Percentiles rank a stretch among this genome's conserved stretches.
Evolutionary conservation across 2,797 vertebrate species (phyloP).

Genomic region (Phalloptychus januarius): DNA sequence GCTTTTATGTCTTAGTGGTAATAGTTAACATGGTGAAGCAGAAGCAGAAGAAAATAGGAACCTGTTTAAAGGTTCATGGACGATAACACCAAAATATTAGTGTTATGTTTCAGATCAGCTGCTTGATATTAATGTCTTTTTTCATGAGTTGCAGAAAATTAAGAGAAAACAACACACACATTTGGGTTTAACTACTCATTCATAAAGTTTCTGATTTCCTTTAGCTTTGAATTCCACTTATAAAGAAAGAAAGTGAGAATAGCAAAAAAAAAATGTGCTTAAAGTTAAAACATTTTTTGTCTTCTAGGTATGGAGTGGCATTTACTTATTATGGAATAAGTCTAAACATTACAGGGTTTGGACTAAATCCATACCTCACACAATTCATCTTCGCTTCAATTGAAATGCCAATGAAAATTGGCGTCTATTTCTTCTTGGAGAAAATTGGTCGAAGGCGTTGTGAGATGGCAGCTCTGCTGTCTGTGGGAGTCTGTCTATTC

Average conservation of each 20-base stretch:
- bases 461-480: conserved; percentile 71
- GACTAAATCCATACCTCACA: conserved; percentile 84
- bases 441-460: conserved; percentile 77
- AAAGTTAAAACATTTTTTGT: background rate
- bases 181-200: background rate
- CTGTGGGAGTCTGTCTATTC: conserved; percentile 71
- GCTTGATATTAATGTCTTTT: background rate
- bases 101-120: background rate
- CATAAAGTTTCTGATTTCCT: background rate
- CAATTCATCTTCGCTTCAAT: conserved; percentile 85
- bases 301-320: conserved; percentile 87
- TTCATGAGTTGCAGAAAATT: background rate
- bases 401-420: conserved; percentile 88
- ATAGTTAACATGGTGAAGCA: background rate
- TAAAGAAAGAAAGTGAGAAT: too few relatives aligned
- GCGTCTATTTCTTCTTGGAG: conserved; percentile 79
- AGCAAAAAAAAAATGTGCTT: background rate
- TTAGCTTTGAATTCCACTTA: background rate
- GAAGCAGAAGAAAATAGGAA: background rate
- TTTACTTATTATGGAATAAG: conserved; percentile 90
- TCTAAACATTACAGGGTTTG: conserved; percentile 86
- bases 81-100: background rate
- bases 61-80: background rate
- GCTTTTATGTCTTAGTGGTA: background rate
- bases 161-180: background rate